Evolutionary conservation across 1,140 invertebrate species (phyloP), one percentile per base, ranked within the genome.

Genomic region (Papilio dardanus): DNA sequence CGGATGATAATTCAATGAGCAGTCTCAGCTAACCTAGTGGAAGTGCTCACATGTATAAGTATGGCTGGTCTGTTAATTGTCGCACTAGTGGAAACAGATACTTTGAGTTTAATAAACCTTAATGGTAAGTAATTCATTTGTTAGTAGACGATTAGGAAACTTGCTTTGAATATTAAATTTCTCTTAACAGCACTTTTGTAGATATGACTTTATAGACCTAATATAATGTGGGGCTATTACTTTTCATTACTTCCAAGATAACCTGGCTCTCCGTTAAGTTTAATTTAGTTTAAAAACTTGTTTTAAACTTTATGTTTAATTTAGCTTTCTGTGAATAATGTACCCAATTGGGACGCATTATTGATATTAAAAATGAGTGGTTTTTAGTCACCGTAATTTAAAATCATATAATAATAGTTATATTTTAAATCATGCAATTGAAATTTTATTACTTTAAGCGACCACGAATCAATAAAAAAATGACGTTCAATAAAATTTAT

Each of bases 111-210:
- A 33, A 58, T 73, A 54, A 73, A 73, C 28, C 42, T 28, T 50
- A 71, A 50, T 71, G 28, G 19, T 71, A 40, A 46, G 21, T 71
- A 50, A 50, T 71, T 50, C 37, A 71, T 46, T 50, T 40, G 67
- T 69, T 69, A 28, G n/a, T 28, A 62, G 21, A 28, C 21, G 50
- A 62, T 62, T 62, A 62, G 54, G 24, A 62, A 62, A 28, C 24
- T 21, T 62, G 12, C 24, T 62, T 24, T 62, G 24, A 12, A 28
- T 16, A 24, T 62, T 62, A 28, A 0, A 62, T 62, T 62, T 62
- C 54, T 62, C 54, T 62, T 62, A 62, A 62, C 30, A 62, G 54
- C 54, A 62, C 54, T 50, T 50, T 28, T 62, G 21, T 62, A 62
- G 54, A 62, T 62, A 62, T 62, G 12, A 62, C 54, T 30, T 28